Base-by-base conservation (phyloP, 2,797 vertebrate genomes). In the Malacoraja senta region DNA sequence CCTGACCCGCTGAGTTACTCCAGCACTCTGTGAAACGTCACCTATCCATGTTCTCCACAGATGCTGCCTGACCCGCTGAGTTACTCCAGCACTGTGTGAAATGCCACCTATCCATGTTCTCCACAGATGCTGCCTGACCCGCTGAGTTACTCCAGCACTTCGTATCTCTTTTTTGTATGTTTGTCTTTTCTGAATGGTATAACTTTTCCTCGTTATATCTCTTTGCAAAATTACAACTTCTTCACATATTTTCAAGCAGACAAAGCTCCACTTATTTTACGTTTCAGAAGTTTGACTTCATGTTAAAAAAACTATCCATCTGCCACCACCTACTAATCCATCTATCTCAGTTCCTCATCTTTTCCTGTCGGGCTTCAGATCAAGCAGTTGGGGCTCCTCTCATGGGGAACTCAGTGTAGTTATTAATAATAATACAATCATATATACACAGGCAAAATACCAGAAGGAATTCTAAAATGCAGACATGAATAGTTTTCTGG, bases 391-490 rank as follows among this genome's bases (percentile, higher is more conserved):
- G 53, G 26, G 24, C 1, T 53, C 8, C 2, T 63, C 17, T 88
- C 61, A 35, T 32, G 19, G 61, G 61, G 8, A 68, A 21, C n/a
- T 68, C 63, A 21, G 17, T 68, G 84, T 68, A 65, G n/a, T 68
- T 68, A 88, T 68, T 88, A 88, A 63, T 21, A 88, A 65, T 35
- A 88, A 88, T 3, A 10, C 2, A 19, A 10, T 19, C 58, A 35
- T 32, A 19, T 21, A 7, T 2, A 2, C 53, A 88, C 15, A 6
- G 61, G 15, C 9, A 68, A 88, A 88, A 35, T 88, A 88, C n/a
- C 84, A 88, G 84, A n/a, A 68, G 84, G 68, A 68, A 88, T 68
- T 88, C 63, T 7, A 35, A 68, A 88, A 68, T 19, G n/a, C 65
- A 13, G 65, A 15, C 84, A 68, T 35, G 8, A 65, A 68, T 3